Evolutionary conservation across 1,140 invertebrate genomes (phyloP).

Genomic region (Lasioglossum baleicum): DNA sequence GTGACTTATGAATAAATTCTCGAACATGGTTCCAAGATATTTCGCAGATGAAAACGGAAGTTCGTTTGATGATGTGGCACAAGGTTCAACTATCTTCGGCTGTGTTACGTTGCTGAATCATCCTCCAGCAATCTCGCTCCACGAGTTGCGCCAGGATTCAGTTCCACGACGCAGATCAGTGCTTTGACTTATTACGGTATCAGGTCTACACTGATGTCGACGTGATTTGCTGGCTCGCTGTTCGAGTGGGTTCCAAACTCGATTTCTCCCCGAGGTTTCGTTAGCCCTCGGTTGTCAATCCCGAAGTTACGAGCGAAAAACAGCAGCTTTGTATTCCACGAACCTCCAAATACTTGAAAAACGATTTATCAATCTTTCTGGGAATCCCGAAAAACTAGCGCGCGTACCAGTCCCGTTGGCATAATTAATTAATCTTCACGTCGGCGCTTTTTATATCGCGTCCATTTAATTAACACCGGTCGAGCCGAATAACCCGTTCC

Average conservation of each 20-base stretch:
- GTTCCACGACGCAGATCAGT: neutral
- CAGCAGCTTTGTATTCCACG: neutral
- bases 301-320: neutral
- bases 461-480: neutral
- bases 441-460: neutral
- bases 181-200: neutral
- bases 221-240: neutral
- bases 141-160: neutral
- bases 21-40: too few species aligned
- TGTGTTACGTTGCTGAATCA: neutral
- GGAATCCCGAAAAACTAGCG: neutral
- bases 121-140: neutral
- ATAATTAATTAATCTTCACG: neutral
- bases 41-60: too few species aligned
- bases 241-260: neutral
- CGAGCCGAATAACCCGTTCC: neutral
- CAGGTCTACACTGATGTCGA: neutral
- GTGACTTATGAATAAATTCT: neutral
- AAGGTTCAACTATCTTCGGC: neutral
- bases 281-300: neutral
- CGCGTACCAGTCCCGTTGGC: neutral
- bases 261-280: neutral
- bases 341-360: too few species aligned
- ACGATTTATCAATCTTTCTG: too few species aligned
- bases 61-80: too few species aligned